phyloP scores from a whole-genome alignment of 2,797 vertebrate species.

The Platyrinchus mystaceus region DNA sequence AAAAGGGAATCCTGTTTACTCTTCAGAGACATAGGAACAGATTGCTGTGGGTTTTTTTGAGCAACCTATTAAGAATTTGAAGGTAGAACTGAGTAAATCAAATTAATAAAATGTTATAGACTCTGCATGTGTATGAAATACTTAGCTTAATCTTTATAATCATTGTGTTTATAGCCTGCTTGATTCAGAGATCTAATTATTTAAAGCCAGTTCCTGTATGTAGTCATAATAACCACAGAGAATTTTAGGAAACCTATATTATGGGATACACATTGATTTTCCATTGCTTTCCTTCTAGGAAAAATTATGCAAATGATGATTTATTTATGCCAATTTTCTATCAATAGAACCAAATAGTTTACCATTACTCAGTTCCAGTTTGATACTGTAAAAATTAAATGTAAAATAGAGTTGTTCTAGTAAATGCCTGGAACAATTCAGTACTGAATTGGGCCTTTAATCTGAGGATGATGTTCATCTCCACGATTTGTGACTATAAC shows the following conservation, averaged over 20 bases:
- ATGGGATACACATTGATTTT: neutral
- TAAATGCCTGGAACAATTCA: neutral
- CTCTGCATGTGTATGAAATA: neutral
- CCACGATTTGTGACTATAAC: neutral
- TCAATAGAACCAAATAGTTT: neutral
- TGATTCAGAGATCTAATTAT: neutral
- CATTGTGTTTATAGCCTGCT: neutral
- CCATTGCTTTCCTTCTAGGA: neutral
- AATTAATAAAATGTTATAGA: neutral
- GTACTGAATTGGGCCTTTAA: neutral
- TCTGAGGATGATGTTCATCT: neutral
- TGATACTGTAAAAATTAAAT: neutral
- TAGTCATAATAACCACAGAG: neutral
- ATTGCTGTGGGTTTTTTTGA: neutral
- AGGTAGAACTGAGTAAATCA: neutral
- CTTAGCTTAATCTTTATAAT: neutral
- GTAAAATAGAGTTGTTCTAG: neutral
- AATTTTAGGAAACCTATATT: neutral
- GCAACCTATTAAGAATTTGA: neutral
- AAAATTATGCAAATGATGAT: neutral
- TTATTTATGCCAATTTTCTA: neutral
- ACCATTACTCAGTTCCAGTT: neutral
- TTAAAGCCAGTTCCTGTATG: neutral
- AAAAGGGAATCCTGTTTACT: neutral
- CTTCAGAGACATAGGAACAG: neutral